phyloP scores from a whole-genome alignment of 2,113 vertebrate species.

The Xiphorhynchus elegans region DNA sequence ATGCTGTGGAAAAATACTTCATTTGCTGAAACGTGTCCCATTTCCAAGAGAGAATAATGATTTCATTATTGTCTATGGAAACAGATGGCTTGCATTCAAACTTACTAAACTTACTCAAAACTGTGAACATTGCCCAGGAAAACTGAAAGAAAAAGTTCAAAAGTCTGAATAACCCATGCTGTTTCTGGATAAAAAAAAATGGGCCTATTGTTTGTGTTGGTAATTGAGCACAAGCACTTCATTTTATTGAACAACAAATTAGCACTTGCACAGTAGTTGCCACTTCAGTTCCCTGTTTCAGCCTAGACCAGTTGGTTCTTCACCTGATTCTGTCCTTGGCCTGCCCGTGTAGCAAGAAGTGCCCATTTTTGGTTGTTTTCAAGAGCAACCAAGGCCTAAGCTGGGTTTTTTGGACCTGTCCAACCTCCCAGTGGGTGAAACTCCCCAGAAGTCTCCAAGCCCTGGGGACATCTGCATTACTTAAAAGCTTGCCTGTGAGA shows the following conservation, averaged over 20 bases:
- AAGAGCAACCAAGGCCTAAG: background rate
- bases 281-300: background rate
- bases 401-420: background rate
- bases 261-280: constrained; percentile 48
- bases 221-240: constrained; percentile 56
- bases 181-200: constrained; percentile 16
- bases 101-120: constrained; percentile 52
- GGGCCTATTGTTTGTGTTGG: constrained; percentile 54
- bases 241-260: constrained; percentile 59
- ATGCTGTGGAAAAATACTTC: constrained; percentile 40
- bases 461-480: background rate
- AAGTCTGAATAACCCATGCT: constrained; percentile 43
- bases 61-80: constrained; percentile 71
- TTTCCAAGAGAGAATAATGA: constrained; percentile 68
- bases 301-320: background rate
- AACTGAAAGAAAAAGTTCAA: constrained; percentile 48
- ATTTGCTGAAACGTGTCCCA: constrained; percentile 38
- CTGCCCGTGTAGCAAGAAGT: background rate
- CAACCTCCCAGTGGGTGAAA: background rate
- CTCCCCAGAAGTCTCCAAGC: background rate
- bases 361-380: background rate
- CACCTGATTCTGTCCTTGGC: background rate
- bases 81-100: constrained; percentile 61
- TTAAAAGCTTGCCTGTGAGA: rapidly evolving
- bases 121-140: constrained; percentile 55